Base-by-base conservation (phyloP, 2,113 vertebrate genomes). In the Channa maculata region DNA sequence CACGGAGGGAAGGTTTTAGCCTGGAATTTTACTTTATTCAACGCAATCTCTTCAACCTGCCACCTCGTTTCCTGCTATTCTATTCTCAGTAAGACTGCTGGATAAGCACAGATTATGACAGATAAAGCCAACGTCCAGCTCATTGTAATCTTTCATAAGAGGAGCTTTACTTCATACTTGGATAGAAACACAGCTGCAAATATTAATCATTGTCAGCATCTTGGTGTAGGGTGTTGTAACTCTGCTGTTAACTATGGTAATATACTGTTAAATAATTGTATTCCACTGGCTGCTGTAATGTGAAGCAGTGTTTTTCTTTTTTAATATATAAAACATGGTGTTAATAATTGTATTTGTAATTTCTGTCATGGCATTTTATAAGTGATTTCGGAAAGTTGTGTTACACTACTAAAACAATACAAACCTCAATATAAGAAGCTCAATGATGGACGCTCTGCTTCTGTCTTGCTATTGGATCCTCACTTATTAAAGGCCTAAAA, bases 191-290 rank as follows among this genome's bases (percentile, higher is more conserved):
- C 11, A 50, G 71, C 71, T 82, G 75, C 76, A 73, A 80, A 72
- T 79, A 55, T 34, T 36, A 39, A 57, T 57, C 46, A 41, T 7
- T 54, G 43, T 45, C 53, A 49, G 24, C 54, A 61, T 58, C 10
- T 71, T 6, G 38, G 34, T 41, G 63, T 75, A 13, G 52, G 46
- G 3, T 13, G 49, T 71, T 15, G 46, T 46, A 45, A 51, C 24
- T 24, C 59, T 79, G 34, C 80, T 78, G 75, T 79, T 87, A 82
- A 78, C 37, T 77, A 57, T 58, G 36, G 59, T 86, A 69, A 53
- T 24, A 37, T 66, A 67, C 84, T 84, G 78, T 86, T 88, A 34
- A 77, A 66, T n/a, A 39, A n/a, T 80, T 59, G 8, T 67, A 12
- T 65, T 78, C 52, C 48, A 70, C 58, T 62, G 37, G 53, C 63